Conservation (phyloP, 2,888 invertebrate genomes). For the Ormyrus labotus region DNA sequence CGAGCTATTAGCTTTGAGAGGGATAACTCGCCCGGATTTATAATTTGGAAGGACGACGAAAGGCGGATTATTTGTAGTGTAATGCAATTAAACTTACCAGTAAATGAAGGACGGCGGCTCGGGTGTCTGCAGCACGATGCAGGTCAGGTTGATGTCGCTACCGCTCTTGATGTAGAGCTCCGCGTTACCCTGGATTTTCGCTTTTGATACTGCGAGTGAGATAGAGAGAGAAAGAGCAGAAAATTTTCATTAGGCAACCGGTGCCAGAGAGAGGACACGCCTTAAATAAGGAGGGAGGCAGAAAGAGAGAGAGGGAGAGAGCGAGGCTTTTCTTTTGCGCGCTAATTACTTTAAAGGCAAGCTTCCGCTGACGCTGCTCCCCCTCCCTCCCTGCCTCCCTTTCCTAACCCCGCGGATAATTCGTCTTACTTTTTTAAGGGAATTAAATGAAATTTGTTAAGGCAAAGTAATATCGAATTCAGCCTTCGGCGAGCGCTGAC, state of each 20-base stretch:
- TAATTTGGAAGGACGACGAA: slow-evolving; percentile 49
- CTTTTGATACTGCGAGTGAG: slow-evolving; percentile 85
- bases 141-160: slow-evolving; percentile 94
- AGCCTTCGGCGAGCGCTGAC: too few relatives aligned
- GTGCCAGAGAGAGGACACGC: not conserved
- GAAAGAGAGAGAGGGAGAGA: too few relatives aligned
- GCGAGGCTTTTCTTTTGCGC: slow-evolving; percentile 6
- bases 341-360: slow-evolving; percentile 31
- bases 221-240: slow-evolving; percentile 61
- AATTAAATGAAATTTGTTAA: too few relatives aligned
- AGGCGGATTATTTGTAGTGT: slow-evolving; percentile 41
- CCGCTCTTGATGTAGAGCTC: slow-evolving; percentile 93
- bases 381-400: too few relatives aligned
- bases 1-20: slow-evolving; percentile 5
- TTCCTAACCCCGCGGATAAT: too few relatives aligned
- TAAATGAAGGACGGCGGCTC: slow-evolving; percentile 87
- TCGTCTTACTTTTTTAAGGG: too few relatives aligned
- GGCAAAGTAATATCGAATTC: too few relatives aligned
- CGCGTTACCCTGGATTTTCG: slow-evolving; percentile 90
- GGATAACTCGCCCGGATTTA: slow-evolving; percentile 7
- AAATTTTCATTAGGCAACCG: slow-evolving; percentile 48
- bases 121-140: slow-evolving; percentile 89
- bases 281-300: slow-evolving; percentile 4
- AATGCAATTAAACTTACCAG: slow-evolving; percentile 67
- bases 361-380: not conserved